Evolutionary conservation across 1,140 invertebrate genomes (phyloP), one percentile per base, ranked within the genome.

Genomic region (Drosophila albomicans): DNA sequence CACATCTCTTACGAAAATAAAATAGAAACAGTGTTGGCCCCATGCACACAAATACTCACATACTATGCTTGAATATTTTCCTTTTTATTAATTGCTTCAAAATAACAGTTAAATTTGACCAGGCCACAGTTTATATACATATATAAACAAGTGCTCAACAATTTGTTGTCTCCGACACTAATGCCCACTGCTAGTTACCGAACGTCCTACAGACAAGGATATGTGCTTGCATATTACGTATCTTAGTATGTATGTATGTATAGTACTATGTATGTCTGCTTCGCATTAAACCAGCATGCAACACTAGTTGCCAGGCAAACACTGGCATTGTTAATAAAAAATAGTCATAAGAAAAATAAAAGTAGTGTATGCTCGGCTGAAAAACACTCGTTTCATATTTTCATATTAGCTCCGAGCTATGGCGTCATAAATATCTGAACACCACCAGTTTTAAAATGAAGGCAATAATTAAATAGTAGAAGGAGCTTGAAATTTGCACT

Each of bases 11-110:
- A 38, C 49, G 51, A 54, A 43, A 66, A 70, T 74, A 32, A 51
- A 72, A 77, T 70, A 69, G 25, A 57, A 59, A 32, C 62, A 20
- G 54, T 10, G 5, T 15, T 41, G 41, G 3, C 43, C 28, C 15
- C 70, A 73, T 32, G 28, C 38, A 45, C 35, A 43, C 56, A 35
- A 13, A 46, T 45, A 5, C 41, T 30, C 13, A 25, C 45, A 73
- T 64, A 67, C 59, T 56, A 64, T 70, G 72, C 82, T 79, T 82
- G 67, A 87, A 82, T 82, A 82, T 86, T 86, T 87, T 64, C 56
- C 59, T 32, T 87, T 77, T 87, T 87, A 86, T 86, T 87, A 79
- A 87, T 86, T 64, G 59, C 54, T 70, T 46, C 61, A 13, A 43
- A 48, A 54, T 28, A 41, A 64, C 54, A 49, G 32, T 45, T 15